Evolutionary conservation across 2,797 vertebrate species (phyloP), one percentile per base, ranked within the genome.

Genomic region (Acanthurus tractus): DNA sequence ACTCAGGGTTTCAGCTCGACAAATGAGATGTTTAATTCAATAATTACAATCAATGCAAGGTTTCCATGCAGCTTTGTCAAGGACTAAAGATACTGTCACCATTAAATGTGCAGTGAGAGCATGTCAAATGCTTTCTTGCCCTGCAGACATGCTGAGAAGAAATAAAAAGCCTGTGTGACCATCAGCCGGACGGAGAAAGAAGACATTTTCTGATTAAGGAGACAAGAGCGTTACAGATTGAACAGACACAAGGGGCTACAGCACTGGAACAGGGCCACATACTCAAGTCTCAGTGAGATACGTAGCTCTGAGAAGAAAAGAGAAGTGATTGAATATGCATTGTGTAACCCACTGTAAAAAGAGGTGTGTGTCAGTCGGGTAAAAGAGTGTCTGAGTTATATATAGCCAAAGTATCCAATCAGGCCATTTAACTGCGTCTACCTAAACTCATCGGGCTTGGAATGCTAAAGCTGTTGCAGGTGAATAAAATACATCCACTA

Each of bases 331-430:
- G 8, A 23, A 12, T 15, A 15, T 23, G 22, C 9, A 54, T 69
- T 63, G 45, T 58, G 59, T 54, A 83, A 80, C 55, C 45, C 9
- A 70, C 57, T 58, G 54, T 53, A 53, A 69, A 76, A 6, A 74
- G 18, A 49, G 52, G 63, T 45, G 66, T 57, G n/a, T 68, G 61
- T 46, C 8, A 3, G 11, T 3, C 25, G 25, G 64, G 29, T 38
- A n/a, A 55, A 56, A 63, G 25, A 64, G 20, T 20, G 64, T 61
- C 38, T 59, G 20, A 44, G 66, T 70, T 80, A 59, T 58, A 72
- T 76, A 50, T 45, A 71, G 62, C 4, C 11, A 13, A 62, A 65
- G 29, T n/a, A 17, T 64, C 66, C 22, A 73, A 75, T 57, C 62
- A 68, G 62, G 74, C 17, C 46, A 68, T 63, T 1, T 69, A 55